phyloP scores from a whole-genome alignment of 2,113 vertebrate genomes.

The Odocoileus hemionus region DNA sequence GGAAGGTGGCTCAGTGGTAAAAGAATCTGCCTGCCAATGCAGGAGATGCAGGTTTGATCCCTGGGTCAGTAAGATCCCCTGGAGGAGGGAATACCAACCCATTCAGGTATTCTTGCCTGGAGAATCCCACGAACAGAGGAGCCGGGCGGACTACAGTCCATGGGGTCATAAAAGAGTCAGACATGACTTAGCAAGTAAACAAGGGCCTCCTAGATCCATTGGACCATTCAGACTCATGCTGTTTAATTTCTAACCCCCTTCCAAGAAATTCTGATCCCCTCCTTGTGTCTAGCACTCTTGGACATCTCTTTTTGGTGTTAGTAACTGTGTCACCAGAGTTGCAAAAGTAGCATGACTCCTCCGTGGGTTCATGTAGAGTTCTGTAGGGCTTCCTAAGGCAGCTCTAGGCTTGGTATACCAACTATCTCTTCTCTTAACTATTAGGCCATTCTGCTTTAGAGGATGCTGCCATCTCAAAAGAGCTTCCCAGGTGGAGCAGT shows the following conservation, averaged over 20 bases:
- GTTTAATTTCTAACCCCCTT: not conserved
- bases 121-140: not conserved
- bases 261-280: not conserved
- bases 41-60: not conserved
- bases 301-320: not conserved
- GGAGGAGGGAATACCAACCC: not conserved
- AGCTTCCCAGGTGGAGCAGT: not conserved
- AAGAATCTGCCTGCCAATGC: not conserved
- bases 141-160: accelerated
- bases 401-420: not conserved
- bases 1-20: not conserved
- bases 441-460: not conserved
- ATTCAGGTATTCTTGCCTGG: not conserved
- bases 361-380: not conserved
- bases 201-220: not conserved
- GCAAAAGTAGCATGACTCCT: not conserved
- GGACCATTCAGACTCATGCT: not conserved
- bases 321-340: not conserved
- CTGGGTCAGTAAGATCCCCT: not conserved
- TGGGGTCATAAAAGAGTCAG: not conserved
- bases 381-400: not conserved
- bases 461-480: not conserved
- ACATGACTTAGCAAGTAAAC: not conserved
- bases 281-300: not conserved
- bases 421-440: not conserved